phyloP scores from a whole-genome alignment of 2,888 invertebrate genomes.

The Deroplatys truncata region DNA sequence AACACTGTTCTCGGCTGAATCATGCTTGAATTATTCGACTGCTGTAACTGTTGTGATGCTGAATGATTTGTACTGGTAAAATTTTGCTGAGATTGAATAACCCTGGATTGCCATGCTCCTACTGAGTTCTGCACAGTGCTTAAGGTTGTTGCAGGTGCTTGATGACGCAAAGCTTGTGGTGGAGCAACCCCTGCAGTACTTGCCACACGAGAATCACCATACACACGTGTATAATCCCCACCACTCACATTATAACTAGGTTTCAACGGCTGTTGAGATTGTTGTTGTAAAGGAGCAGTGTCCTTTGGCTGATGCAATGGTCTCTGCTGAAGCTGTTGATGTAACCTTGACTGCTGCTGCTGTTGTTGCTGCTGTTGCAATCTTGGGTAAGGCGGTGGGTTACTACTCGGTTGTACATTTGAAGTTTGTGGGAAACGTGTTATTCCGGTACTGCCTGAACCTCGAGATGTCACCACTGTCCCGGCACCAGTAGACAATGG shows the following conservation, averaged over 20 bases:
- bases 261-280: slow-evolving; percentile 36
- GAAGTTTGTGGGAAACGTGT: slow-evolving; percentile 8
- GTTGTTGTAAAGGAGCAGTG: slow-evolving; percentile 34
- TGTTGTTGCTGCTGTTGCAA: slow-evolving; percentile 20
- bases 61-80: slow-evolving; percentile 1
- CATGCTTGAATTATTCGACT: background rate
- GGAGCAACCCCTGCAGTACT: background rate
- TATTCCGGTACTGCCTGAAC: background rate
- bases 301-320: background rate
- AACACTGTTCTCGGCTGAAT: slow-evolving; percentile 51
- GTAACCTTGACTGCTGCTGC: slow-evolving; percentile 17
- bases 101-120: slow-evolving; percentile 2
- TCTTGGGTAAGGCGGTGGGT: slow-evolving; percentile 34
- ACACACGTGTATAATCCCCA: background rate
- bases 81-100: background rate
- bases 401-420: background rate
- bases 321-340: slow-evolving; percentile 36
- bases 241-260: background rate
- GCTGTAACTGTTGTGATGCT: slow-evolving; percentile 36
- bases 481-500: slow-evolving; percentile 5
- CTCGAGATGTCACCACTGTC: background rate
- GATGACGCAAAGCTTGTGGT: background rate
- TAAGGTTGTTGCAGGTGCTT: background rate
- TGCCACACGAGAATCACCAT: background rate
- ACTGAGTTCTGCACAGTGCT: background rate